Evolutionary conservation across 2,888 invertebrate species (phyloP).

Genomic region (Helicoverpa assulta): DNA sequence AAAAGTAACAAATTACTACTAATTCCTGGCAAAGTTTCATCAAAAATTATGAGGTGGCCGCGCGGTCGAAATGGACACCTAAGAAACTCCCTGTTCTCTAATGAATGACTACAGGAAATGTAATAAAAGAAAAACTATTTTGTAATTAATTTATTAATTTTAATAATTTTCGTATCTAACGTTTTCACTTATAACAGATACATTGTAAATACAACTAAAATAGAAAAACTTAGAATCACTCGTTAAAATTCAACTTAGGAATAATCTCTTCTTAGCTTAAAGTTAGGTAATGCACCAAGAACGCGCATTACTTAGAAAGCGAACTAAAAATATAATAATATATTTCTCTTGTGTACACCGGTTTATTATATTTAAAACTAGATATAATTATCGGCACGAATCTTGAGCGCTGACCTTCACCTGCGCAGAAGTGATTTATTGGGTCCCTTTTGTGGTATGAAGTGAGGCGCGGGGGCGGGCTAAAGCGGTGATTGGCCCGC

Average conservation of each 20-base stretch:
- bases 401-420: no score
- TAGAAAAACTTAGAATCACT: conserved; percentile 51
- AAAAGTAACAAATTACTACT: no score
- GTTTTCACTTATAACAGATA: conserved; percentile 38
- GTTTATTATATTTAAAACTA: conserved; percentile 44
- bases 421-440: no score
- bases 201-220: conserved; percentile 58
- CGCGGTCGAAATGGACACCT: no score
- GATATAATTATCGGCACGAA: no score
- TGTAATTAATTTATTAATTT: conserved; percentile 47
- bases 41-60: no score
- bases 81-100: no score
- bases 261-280: conserved; percentile 52
- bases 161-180: conserved; percentile 50
- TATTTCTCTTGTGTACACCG: conserved; percentile 26
- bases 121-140: background rate
- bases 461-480: no score
- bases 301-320: conserved; percentile 61
- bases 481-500: no score
- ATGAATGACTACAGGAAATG: no score
- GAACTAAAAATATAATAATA: conserved; percentile 20
- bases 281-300: conserved; percentile 51
- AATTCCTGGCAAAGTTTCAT: no score
- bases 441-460: no score
- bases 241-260: conserved; percentile 46